Percentiles rank a stretch among this genome's conserved stretches.
Conservation (phyloP, 1,140 invertebrate species). For the Oryctes rhinoceros region DNA sequence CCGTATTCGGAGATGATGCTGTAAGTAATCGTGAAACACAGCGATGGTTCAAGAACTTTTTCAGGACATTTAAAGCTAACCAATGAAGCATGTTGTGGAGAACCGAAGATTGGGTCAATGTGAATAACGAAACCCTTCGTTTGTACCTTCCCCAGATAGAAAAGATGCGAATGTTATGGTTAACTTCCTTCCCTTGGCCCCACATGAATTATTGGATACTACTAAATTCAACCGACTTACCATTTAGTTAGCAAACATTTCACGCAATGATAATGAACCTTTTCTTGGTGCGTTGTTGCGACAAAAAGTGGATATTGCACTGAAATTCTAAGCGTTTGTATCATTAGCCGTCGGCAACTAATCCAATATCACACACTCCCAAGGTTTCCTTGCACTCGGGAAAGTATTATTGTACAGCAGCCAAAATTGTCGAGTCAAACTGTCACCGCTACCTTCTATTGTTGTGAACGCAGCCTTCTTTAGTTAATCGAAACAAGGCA, state of each 20-base stretch:
- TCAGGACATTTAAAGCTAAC: no score
- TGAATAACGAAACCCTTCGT: no score
- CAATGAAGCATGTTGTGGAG: no score
- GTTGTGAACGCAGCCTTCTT: no score
- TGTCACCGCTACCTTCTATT: constrained; percentile 28
- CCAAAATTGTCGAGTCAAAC: constrained; percentile 11
- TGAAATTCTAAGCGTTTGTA: constrained; percentile 39
- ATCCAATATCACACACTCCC: constrained; percentile 32
- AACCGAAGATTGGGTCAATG: no score
- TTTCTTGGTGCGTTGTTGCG: background rate
- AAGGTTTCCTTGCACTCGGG: constrained; percentile 34
- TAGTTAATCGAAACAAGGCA: constrained; percentile 3
- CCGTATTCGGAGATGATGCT: no score
- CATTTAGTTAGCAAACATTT: no score
- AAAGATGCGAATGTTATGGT: no score
- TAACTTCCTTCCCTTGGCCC: no score
- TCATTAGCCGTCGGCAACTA: constrained; percentile 34
- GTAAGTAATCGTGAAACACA: no score
- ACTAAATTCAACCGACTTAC: background rate
- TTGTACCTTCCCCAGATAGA: background rate
- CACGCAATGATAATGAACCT: background rate
- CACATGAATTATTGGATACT: constrained; percentile 13
- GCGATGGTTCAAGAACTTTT: no score
- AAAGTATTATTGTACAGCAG: constrained; percentile 33
- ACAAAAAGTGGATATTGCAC: constrained; percentile 39